phyloP scores from a whole-genome alignment of 2,888 invertebrate species.

The Brachycybe producta region DNA sequence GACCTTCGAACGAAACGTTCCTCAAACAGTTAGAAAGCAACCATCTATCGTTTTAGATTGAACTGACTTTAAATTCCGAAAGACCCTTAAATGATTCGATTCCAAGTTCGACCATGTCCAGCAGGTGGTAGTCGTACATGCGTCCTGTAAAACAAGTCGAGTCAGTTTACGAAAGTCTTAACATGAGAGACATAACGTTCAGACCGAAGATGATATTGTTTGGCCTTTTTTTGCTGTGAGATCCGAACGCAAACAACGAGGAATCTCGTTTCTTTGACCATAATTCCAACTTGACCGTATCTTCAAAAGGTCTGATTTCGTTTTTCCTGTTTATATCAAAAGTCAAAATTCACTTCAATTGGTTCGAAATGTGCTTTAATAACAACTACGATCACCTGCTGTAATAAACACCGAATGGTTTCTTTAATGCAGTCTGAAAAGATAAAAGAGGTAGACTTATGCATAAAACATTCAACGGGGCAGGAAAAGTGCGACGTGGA shows the following conservation, averaged over 20 bases:
- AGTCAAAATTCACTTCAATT: constrained; percentile 22
- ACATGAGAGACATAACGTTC: background rate
- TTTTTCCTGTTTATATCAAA: constrained; percentile 47
- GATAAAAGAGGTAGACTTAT: constrained; percentile 5
- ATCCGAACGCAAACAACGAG: constrained; percentile 77
- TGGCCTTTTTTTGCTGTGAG: constrained; percentile 88
- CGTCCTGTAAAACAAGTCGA: constrained; percentile 42
- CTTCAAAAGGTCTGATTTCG: constrained; percentile 85
- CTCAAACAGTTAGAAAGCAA: background rate
- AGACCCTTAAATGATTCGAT: constrained; percentile 69
- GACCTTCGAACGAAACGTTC: constrained; percentile 28
- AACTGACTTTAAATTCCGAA: constrained; percentile 48
- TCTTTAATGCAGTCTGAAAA: constrained; percentile 59
- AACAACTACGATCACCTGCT: constrained; percentile 6
- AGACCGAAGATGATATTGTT: constrained; percentile 74
- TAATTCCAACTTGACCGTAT: constrained; percentile 60
- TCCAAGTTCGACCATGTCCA: constrained; percentile 95
- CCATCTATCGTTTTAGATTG: background rate
- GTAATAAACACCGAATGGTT: constrained; percentile 63
- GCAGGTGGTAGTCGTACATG: constrained; percentile 70
- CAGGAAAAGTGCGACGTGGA: background rate
- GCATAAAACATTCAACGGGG: background rate
- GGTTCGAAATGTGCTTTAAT: constrained; percentile 22
- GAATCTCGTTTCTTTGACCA: constrained; percentile 66
- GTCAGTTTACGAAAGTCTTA: background rate